Evolutionary conservation across 2,797 vertebrate species (phyloP).

Genomic region (Gymnocypris eckloni): DNA sequence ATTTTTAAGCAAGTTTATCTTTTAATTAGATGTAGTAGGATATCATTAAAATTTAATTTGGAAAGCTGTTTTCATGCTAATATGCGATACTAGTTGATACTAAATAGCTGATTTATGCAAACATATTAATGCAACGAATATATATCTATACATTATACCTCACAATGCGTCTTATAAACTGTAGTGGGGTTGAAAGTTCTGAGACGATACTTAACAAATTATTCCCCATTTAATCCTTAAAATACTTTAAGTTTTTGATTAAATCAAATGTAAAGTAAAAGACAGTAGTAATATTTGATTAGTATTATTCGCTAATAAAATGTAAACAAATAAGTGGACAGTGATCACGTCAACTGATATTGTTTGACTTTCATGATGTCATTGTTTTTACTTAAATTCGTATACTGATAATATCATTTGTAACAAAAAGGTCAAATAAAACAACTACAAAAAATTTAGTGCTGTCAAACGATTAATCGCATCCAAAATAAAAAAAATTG

Average conservation of each 20-base stretch:
- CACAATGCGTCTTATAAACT: neutral
- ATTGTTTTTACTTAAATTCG: neutral
- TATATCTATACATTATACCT: neutral
- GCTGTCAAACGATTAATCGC: too few species aligned
- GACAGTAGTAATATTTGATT: neutral
- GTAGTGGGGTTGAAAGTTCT: neutral
- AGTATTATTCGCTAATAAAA: neutral
- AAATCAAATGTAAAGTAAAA: neutral
- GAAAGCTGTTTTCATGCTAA: neutral
- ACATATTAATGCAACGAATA: neutral
- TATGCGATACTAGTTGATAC: neutral
- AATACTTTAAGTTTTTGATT: neutral
- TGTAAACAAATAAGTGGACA: neutral
- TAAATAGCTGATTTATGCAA: slow-evolving; percentile 2
- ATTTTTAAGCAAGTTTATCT: slow-evolving; percentile 21
- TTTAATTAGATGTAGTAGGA: neutral
- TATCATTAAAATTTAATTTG: neutral
- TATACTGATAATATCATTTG: neutral
- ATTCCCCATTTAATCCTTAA: neutral
- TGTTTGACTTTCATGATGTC: neutral
- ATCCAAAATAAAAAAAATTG: too few species aligned
- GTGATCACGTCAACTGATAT: neutral
- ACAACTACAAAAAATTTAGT: neutral
- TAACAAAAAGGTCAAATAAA: neutral
- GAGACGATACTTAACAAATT: neutral